A percentile compares a stretch with the other conserved stretches of the same genome.
These are phyloP conservation scores for Chaunax sp. DNA, from an alignment of 2,797 vertebrate genomes.

Conservation along the genomic window DNA sequence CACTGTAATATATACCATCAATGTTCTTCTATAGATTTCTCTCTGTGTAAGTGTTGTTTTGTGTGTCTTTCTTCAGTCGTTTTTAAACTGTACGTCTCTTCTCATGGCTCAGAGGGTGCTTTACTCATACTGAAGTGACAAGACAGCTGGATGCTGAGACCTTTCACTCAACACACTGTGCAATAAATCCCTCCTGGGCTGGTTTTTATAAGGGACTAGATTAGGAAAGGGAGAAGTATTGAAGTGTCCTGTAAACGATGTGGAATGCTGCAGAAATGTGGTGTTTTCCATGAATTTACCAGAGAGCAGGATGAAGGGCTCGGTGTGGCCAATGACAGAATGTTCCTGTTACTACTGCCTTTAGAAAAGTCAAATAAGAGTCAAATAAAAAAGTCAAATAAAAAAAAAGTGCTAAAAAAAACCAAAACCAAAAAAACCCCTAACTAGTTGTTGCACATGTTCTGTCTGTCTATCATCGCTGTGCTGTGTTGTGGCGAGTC, in stretches of 20 bases:
- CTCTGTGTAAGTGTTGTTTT: too few species aligned
- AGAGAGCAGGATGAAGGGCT: conserved; percentile 15
- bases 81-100: not conserved
- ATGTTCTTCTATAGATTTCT: too few species aligned
- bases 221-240: conserved; percentile 35
- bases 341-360: not conserved
- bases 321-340: not conserved
- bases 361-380: not conserved
- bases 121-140: conserved; percentile 33
- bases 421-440: too few species aligned
- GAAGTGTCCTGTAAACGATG: conserved; percentile 48
- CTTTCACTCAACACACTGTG: conserved; percentile 48
- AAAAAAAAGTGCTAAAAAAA: too few species aligned
- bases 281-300: conserved; percentile 33
- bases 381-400: too few species aligned
- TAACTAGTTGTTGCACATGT: too few species aligned
- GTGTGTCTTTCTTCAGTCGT: not conserved
- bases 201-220: conserved; percentile 32
- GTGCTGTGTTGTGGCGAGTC: too few species aligned
- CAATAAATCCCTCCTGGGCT: conserved; percentile 37
- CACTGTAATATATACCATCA: too few species aligned
- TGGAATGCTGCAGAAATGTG: conserved; percentile 56
- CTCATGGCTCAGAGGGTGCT: conserved; percentile 8
- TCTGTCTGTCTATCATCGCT: too few species aligned
- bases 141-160: conserved; percentile 60